Evolutionary conservation across 2,113 vertebrate genomes (phyloP).

Genomic region (Aleadryas rufinucha): DNA sequence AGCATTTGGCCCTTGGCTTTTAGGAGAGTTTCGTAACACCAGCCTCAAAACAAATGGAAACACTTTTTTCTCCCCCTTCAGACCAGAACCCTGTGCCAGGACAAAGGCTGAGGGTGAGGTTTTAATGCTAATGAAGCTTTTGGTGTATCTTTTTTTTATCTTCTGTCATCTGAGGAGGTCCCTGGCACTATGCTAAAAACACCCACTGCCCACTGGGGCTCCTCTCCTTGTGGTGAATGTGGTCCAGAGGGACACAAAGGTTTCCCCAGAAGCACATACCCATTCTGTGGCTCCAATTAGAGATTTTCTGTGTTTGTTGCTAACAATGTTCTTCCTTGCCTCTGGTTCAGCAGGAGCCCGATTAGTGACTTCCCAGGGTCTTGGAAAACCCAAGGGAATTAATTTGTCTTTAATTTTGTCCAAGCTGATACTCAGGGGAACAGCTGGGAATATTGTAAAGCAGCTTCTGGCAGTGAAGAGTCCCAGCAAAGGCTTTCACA

Average conservation of each 20-base stretch:
- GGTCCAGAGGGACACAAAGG: background rate
- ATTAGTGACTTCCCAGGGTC: background rate
- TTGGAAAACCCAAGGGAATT: background rate
- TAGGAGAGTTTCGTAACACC: background rate
- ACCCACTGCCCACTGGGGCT: background rate
- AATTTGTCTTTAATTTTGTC: background rate
- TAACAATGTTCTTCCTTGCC: background rate
- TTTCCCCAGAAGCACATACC: background rate
- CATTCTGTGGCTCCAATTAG: background rate
- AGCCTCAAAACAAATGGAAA: background rate
- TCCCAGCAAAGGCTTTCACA: background rate
- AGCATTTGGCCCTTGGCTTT: background rate
- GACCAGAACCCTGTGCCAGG: background rate
- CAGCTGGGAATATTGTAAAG: background rate
- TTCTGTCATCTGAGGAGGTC: background rate
- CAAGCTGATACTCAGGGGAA: background rate
- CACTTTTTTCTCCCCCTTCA: background rate
- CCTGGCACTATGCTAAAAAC: background rate
- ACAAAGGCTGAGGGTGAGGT: background rate
- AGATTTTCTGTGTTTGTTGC: background rate
- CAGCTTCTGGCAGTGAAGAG: background rate
- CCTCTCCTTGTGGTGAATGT: accelerated
- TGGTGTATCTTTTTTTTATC: background rate
- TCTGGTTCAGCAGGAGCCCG: background rate
- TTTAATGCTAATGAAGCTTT: background rate